Evolutionary conservation across 2,797 vertebrate species (phyloP).

Genomic region (Artibeus lituratus): DNA sequence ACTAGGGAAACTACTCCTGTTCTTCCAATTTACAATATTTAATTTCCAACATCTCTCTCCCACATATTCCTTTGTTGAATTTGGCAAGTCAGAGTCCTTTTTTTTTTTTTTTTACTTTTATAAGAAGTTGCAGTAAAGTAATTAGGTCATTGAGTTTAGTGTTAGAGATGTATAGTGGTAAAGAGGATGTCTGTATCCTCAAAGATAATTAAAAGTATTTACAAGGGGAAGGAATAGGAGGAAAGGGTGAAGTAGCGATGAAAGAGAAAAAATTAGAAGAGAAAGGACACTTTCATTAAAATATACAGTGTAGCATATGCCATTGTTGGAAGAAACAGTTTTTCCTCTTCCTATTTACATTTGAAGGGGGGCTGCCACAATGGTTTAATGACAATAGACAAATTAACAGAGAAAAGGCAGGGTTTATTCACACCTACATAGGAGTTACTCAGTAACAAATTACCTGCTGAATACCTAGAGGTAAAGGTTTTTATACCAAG

Average conservation of each 20-base stretch:
- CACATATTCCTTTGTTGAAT: neutral
- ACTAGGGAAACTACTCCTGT: neutral
- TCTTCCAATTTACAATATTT: neutral
- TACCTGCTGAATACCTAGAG: neutral
- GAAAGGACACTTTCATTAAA: neutral
- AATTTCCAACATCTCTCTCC: neutral
- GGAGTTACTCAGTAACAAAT: neutral
- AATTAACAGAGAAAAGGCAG: neutral
- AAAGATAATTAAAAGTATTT: neutral
- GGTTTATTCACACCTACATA: neutral
- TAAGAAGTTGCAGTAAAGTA: neutral
- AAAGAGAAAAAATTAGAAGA: neutral
- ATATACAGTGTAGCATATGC: neutral
- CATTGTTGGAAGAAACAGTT: neutral
- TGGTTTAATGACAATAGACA: neutral
- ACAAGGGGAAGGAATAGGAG: neutral
- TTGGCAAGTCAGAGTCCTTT: neutral
- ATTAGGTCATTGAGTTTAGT: neutral
- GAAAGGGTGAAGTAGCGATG: neutral
- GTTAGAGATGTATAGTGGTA: neutral
- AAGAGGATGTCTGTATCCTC: neutral
- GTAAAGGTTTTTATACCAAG: neutral
- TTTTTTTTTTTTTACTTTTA: neutral
- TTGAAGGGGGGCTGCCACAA: neutral
- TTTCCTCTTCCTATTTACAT: neutral